phyloP scores from a whole-genome alignment of 2,888 invertebrate species.

The Tetropium fuscum region DNA sequence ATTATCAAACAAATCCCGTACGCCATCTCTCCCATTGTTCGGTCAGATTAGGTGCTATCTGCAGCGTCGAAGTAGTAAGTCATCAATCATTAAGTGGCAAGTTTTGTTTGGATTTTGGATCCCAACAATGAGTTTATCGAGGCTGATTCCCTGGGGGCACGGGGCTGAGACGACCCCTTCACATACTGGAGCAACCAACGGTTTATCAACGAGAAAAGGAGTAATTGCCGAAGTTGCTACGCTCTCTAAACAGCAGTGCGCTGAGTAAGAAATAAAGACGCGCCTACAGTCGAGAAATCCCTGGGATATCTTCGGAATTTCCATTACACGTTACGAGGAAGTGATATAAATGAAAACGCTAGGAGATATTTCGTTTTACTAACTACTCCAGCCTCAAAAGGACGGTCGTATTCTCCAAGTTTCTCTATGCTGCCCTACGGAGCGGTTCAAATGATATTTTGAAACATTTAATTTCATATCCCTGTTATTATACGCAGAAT shows the following conservation, averaged over 20 bases:
- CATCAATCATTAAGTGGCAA: constrained; percentile 57
- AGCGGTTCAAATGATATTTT: too few species aligned
- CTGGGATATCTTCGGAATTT: constrained; percentile 12
- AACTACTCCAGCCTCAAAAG: too few species aligned
- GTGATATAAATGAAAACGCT: background rate
- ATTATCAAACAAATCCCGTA: constrained; percentile 51
- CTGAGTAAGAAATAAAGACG: constrained; percentile 35
- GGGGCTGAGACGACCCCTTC: constrained; percentile 10
- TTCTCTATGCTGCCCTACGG: too few species aligned
- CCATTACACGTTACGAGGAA: constrained; percentile 7
- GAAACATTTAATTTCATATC: too few species aligned
- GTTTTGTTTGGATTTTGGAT: constrained; percentile 54
- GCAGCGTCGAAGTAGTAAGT: constrained; percentile 43
- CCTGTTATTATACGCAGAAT: too few species aligned
- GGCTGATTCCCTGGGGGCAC: constrained; percentile 39
- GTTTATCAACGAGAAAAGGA: constrained; percentile 43
- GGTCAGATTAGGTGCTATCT: constrained; percentile 53
- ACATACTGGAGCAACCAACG: constrained; percentile 11
- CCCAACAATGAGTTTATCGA: constrained; percentile 52
- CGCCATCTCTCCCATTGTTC: constrained; percentile 53
- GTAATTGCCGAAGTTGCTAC: constrained; percentile 47
- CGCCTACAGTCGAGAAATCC: constrained; percentile 2
- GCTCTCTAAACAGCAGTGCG: constrained; percentile 36
- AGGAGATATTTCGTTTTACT: background rate
- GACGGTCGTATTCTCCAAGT: too few species aligned